Base-by-base conservation (phyloP, 2,888 invertebrate genomes). In the Plagiodera versicolora region DNA sequence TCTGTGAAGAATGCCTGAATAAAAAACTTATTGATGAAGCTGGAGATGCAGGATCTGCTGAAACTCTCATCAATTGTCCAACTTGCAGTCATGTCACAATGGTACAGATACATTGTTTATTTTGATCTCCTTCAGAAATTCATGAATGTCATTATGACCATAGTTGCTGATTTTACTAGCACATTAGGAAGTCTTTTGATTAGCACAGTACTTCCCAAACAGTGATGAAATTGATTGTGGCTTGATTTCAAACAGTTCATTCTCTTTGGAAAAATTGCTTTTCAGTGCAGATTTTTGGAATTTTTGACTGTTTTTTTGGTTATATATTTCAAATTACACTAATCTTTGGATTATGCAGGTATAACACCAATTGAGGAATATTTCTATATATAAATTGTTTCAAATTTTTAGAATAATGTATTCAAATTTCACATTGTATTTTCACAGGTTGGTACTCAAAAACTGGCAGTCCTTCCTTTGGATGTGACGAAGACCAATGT, bases 1-100 rank as follows among this genome's bases (percentile, higher is more conserved):
- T 95, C 83, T 98, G 97, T 83, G 93, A 95, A 82, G 86, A 87
- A 69, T 98, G 97, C 81, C 85, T 98, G 75, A 89, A 91, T 77
- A 91, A 92, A 78, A 84, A 90, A 75, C 83, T 92, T 75, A 85
- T 87, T 66, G 87, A 87, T 73, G 89, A 89, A 77, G 87, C 85
- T 64, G 88, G 88, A 45, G 89, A 89, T 79, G 83, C 86, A 52
- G 82, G 86, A 46, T 86, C 86, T 74, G 82, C 83, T 71, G 86
- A 86, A 80, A 83, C 85, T 72, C 83, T 85, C 69, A 86, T 93
- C 64, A 84, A 85, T 73, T 93, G 93, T 75, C 91, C 92, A 24
- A 85, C 88, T 61, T 96, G 96, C 83, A 88, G 89, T 77, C 94
- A 95, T 83, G 87, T 89, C 79, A 94, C 95, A 60, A 88, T 86